Percentiles rank a stretch among this genome's conserved stretches.
These are phyloP conservation scores for Thamnaconus septentrionalis DNA, from an alignment of 2,113 vertebrate genomes.

Conservation along the genomic window DNA sequence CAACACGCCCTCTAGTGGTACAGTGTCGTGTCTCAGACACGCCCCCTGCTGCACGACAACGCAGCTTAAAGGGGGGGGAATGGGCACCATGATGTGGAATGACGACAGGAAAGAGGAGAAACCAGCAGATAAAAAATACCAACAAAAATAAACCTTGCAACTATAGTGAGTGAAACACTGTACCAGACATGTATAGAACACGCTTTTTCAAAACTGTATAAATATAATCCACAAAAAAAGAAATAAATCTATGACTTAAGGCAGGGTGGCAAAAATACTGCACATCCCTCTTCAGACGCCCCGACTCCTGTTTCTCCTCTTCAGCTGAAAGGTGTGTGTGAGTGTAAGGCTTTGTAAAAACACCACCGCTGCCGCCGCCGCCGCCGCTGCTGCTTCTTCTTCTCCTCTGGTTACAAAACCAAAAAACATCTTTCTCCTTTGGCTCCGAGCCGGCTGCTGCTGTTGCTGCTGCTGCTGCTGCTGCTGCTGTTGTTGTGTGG, in stretches of 20 bases:
- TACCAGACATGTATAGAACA: slow-evolving; percentile 35
- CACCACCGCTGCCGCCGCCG: slow-evolving; percentile 8
- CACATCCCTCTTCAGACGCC: slow-evolving; percentile 46
- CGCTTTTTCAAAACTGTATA: slow-evolving; percentile 12
- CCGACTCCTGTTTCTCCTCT: slow-evolving; percentile 4
- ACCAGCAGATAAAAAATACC: slow-evolving; percentile 36
- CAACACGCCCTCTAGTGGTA: no score
- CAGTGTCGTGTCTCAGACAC: no score
- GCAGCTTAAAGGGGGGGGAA: no score
- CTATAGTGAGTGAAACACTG: slow-evolving; percentile 31
- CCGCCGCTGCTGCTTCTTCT: slow-evolving; percentile 6
- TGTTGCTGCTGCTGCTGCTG: slow-evolving; percentile 58
- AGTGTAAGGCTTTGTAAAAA: slow-evolving; percentile 67
- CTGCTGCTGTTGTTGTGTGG: slow-evolving; percentile 66
- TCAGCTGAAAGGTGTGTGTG: slow-evolving; percentile 47
- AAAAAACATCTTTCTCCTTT: slow-evolving; percentile 39
- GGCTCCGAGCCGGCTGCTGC: slow-evolving; percentile 63
- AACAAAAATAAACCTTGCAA: slow-evolving; percentile 29
- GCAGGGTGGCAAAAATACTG: slow-evolving; percentile 66
- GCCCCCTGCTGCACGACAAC: no score
- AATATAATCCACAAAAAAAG: slow-evolving; percentile 16
- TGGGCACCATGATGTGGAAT: no score
- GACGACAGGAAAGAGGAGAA: slow-evolving; percentile 5
- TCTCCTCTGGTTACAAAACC: neutral
- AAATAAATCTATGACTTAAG: slow-evolving; percentile 65